These are phyloP conservation scores for Eupelmus urozonus DNA, from an alignment of 2,888 invertebrate species.

Conservation along the genomic window DNA sequence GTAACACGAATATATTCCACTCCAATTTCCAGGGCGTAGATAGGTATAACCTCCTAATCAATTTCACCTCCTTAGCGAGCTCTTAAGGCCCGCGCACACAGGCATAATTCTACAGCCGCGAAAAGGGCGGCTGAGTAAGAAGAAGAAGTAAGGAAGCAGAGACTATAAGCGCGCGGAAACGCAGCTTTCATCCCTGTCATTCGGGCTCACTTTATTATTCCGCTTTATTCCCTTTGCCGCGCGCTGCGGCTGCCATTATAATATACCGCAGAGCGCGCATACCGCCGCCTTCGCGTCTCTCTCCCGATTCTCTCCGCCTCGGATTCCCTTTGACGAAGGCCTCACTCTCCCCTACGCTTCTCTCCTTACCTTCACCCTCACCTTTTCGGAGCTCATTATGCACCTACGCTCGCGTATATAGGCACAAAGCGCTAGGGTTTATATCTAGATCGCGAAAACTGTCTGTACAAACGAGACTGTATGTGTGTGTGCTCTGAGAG, in stretches of 20 bases:
- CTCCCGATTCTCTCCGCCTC: not conserved
- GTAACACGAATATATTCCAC: no score
- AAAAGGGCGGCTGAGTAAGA: no score
- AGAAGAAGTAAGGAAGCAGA: no score
- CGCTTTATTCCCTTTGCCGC: slow-evolving; percentile 16
- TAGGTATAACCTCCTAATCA: slow-evolving; percentile 10
- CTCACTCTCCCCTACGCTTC: slow-evolving; percentile 9
- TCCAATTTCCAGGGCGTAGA: no score
- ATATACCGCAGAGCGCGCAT: not conserved
- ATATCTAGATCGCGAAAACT: slow-evolving; percentile 36
- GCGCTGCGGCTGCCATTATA: not conserved
- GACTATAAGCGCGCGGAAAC: no score
- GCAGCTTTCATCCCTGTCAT: slow-evolving; percentile 20
- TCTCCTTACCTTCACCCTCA: not conserved
- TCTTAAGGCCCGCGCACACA: no score
- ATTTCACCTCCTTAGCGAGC: not conserved
- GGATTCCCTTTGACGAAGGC: slow-evolving; percentile 34
- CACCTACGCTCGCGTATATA: slow-evolving; percentile 7
- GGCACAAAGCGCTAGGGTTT: slow-evolving; percentile 14
- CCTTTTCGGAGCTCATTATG: slow-evolving; percentile 30
- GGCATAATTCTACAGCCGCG: no score
- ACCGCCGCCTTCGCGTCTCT: not conserved
- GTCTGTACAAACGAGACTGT: not conserved
- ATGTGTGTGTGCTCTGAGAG: not conserved
- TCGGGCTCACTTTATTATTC: slow-evolving; percentile 43